Evolutionary conservation across 2,797 vertebrate species (phyloP).

Genomic region (Naso thynnoides): DNA sequence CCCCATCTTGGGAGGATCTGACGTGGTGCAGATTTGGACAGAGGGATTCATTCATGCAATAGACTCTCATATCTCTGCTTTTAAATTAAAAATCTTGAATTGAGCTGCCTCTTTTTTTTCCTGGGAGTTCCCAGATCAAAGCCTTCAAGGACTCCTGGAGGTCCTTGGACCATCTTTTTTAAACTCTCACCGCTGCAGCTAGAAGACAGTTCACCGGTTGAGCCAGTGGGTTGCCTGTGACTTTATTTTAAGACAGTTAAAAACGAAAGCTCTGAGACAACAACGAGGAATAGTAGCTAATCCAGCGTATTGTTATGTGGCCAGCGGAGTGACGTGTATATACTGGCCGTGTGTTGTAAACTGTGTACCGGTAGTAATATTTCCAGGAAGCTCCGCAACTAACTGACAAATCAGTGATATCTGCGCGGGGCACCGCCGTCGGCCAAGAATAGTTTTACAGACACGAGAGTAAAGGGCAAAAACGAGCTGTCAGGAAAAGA

Average conservation of each 20-base stretch:
- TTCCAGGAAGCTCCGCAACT: constrained; percentile 53
- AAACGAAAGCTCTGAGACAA: not conserved
- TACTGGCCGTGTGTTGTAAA: not conserved
- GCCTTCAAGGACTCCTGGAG: constrained; percentile 72
- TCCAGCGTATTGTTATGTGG: not conserved
- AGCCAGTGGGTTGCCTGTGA: not conserved
- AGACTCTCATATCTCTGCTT: not conserved
- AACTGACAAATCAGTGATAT: constrained; percentile 13
- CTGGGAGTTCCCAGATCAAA: not conserved
- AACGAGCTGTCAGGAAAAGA: constrained; percentile 28
- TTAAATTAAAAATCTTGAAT: not conserved
- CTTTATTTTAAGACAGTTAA: not conserved
- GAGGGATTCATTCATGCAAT: not conserved
- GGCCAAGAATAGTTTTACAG: not conserved
- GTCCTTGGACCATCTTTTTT: constrained; percentile 51
- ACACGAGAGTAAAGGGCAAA: not conserved
- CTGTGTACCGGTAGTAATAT: constrained; percentile 1
- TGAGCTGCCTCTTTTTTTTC: not conserved
- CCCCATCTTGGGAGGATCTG: not conserved
- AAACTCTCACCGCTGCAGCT: constrained; percentile 1
- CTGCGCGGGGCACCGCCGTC: constrained; percentile 17
- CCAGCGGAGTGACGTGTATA: constrained; percentile 25
- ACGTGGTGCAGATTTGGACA: not conserved
- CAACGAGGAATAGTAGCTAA: not conserved
- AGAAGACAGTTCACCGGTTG: constrained; percentile 5